These are phyloP conservation scores for Nixonia krombeini DNA, from an alignment of 1,140 invertebrate genomes.

Conservation along the genomic window DNA sequence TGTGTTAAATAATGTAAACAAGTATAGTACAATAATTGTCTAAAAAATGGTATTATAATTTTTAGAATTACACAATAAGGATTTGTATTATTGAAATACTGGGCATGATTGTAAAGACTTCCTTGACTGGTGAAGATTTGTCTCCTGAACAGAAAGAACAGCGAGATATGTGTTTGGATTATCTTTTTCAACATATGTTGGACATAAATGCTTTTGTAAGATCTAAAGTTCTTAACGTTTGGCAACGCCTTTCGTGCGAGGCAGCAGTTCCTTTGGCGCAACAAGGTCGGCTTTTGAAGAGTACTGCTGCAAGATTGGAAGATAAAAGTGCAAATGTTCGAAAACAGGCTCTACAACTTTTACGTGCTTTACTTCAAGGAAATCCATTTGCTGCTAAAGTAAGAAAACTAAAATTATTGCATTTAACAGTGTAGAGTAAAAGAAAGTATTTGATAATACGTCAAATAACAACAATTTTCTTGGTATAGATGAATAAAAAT, in stretches of 20 bases:
- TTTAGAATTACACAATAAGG: slow-evolving; percentile 82
- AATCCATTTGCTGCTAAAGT: slow-evolving; percentile 83
- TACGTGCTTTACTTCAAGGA: slow-evolving; percentile 81
- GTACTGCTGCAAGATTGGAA: slow-evolving; percentile 78
- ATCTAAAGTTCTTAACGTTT: slow-evolving; percentile 84
- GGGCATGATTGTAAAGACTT: slow-evolving; percentile 79
- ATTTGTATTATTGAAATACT: slow-evolving; percentile 86
- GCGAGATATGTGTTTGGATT: slow-evolving; percentile 81
- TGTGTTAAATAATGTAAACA: slow-evolving; percentile 28
- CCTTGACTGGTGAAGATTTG: slow-evolving; percentile 80
- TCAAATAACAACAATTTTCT: no score
- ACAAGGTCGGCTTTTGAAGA: slow-evolving; percentile 76
- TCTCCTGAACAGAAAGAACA: slow-evolving; percentile 76
- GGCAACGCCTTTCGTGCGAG: slow-evolving; percentile 80
- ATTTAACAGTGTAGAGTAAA: no score
- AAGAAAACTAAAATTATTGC: no score
- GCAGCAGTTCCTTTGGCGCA: slow-evolving; percentile 80
- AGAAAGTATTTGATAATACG: no score
- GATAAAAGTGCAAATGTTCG: slow-evolving; percentile 85
- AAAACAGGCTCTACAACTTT: slow-evolving; percentile 83
- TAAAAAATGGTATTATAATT: neutral
- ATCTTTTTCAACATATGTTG: slow-evolving; percentile 84
- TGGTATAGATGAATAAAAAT: slow-evolving; percentile 31
- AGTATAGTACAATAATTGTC: slow-evolving; percentile 1
- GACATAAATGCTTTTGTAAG: slow-evolving; percentile 88